Evolutionary conservation across 2,797 vertebrate species (phyloP), one percentile per base, ranked within the genome.

Genomic region (Eurystomus glaucurus): DNA sequence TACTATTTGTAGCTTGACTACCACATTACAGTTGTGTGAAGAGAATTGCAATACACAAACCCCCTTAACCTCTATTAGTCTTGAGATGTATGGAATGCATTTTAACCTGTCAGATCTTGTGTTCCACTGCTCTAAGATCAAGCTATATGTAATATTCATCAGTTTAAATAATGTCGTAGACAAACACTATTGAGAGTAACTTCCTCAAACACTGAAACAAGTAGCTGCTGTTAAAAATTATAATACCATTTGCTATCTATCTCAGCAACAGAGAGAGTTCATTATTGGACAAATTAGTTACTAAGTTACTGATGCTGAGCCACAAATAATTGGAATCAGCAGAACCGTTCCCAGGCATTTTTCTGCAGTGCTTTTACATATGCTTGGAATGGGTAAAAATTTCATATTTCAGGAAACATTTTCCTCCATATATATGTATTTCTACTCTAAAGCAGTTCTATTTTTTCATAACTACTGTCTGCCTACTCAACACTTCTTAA

Each of bases 241-340:
- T 81, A 94, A 90, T n/a, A 58, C 23, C 43, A 87, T 92, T 96
- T 95, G 54, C 90, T 96, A 96, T 91, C 95, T 96, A 93, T 91
- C 88, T 93, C 93, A 75, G 95, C 48, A 94, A 88, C 28, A 95
- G 90, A 94, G 89, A 95, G 79, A 96, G 80, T 96, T 98, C 95
- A 96, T 98, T 98, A 95, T 39, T 96, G 95, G 89, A 96, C 74
- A 98, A 98, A 97, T 98, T 97, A 98, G 55, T 76, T 97, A 97
- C 97, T 90, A 97, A 97, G 88, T 96, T 96, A 95, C 74, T 91
- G 82, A 88, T 91, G 82, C 60, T 91, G 88, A 94, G 86, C 75
- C 78, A 66, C 84, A 97, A 97, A 96, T 96, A 97, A 93, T 52
- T 96, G 82, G 71, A 97, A 97, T 83, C 84, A 93, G 83, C 26